These are phyloP conservation scores for Eupithecia dodoneata DNA, from an alignment of 2,888 invertebrate genomes.

Conservation along the genomic window DNA sequence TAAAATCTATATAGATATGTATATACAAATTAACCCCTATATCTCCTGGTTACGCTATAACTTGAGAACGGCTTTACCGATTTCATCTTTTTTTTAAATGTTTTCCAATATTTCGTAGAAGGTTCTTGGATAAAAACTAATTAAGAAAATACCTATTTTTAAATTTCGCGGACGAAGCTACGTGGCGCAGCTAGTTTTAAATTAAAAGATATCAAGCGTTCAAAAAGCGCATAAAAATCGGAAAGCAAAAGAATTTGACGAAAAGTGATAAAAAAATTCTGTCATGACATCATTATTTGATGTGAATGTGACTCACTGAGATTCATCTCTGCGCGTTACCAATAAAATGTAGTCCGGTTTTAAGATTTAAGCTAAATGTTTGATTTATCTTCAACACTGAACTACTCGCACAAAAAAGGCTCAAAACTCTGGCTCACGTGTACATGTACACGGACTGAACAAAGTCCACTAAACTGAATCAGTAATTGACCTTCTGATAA, in stretches of 20 bases:
- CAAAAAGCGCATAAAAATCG: background rate
- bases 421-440: background rate
- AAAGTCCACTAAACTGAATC: background rate
- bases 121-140: no score
- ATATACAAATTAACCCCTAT: no score
- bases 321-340: conserved; percentile 1
- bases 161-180: no score
- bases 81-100: no score
- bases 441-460: background rate
- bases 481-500: background rate
- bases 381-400: background rate
- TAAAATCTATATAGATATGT: no score
- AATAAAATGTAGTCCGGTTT: background rate
- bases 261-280: background rate
- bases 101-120: no score
- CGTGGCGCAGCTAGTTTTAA: no score
- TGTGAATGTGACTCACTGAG: conserved; percentile 10
- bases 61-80: no score
- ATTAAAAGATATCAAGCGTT: background rate
- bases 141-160: no score
- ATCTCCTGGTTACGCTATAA: no score
- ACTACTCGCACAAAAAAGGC: background rate
- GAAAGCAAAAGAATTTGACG: background rate
- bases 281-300: conserved; percentile 14
- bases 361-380: no score